A percentile compares a stretch with the other conserved stretches of the same genome.
These are phyloP conservation scores for Orthonychiurus folsomi DNA, from an alignment of 2,888 invertebrate genomes.

Conservation along the genomic window DNA sequence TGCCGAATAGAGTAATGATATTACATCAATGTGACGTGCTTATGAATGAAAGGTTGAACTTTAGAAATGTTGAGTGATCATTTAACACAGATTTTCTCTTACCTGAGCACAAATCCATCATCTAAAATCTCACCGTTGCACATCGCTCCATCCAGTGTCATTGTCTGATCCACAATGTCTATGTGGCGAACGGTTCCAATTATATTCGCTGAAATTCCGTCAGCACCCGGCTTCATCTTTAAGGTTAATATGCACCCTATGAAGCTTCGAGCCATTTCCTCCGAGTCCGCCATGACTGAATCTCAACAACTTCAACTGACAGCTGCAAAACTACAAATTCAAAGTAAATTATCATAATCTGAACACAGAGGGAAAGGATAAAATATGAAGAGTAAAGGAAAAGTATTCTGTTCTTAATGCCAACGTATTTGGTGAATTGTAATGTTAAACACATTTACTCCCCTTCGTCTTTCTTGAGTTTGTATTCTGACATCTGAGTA, in stretches of 20 bases:
- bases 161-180: slow-evolving; percentile 26
- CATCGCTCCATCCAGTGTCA: slow-evolving; percentile 34
- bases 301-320: too few species aligned
- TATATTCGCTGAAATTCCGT: slow-evolving; percentile 27
- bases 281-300: not conserved
- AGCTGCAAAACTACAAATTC: too few species aligned
- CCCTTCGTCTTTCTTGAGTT: too few species aligned
- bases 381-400: too few species aligned
- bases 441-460: too few species aligned
- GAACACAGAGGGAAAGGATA: too few species aligned
- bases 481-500: too few species aligned
- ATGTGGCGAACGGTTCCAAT: slow-evolving; percentile 35
- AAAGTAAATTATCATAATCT: too few species aligned
- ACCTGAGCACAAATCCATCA: slow-evolving; percentile 32
- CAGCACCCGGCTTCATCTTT: slow-evolving; percentile 23
- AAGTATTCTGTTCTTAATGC: too few species aligned
- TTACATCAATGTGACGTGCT: too few species aligned
- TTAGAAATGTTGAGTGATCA: slow-evolving; percentile 3
- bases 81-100: slow-evolving; percentile 8
- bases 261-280: slow-evolving; percentile 23
- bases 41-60: not conserved
- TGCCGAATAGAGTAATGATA: slow-evolving; percentile 14
- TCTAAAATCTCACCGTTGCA: slow-evolving; percentile 30
- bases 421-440: too few species aligned
- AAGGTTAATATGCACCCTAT: slow-evolving; percentile 36